These are phyloP conservation scores for Psephotus haematonotus DNA, from an alignment of 2,113 vertebrate genomes.

Conservation along the genomic window DNA sequence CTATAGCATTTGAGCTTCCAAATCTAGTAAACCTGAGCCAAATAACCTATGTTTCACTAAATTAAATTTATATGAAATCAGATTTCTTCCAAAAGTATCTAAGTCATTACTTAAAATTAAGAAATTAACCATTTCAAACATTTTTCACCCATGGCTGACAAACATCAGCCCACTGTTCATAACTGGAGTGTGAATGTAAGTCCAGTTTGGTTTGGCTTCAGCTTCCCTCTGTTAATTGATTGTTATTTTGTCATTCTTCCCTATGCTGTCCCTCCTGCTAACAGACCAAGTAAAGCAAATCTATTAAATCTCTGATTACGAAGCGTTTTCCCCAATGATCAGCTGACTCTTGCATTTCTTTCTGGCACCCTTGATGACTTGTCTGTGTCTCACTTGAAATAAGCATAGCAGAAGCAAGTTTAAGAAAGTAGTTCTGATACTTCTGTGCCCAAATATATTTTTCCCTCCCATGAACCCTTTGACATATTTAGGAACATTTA, in stretches of 20 bases:
- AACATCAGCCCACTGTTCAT: not conserved
- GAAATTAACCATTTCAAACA: not conserved
- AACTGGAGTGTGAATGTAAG: not conserved
- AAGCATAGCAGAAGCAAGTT: not conserved
- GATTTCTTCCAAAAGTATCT: not conserved
- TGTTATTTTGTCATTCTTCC: not conserved
- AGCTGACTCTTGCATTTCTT: not conserved
- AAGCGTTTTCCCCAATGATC: not conserved
- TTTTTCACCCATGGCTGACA: not conserved
- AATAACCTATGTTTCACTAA: not conserved
- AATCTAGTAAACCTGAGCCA: not conserved
- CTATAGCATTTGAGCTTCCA: not conserved
- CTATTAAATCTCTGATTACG: not conserved
- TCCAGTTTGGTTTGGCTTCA: not conserved
- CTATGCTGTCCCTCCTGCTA: not conserved
- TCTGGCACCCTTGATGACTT: not conserved
- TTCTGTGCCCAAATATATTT: not conserved
- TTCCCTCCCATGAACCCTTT: not conserved
- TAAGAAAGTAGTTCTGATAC: not conserved
- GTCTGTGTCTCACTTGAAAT: not conserved
- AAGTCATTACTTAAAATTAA: not conserved
- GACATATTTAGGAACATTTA: not conserved
- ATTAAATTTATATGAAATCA: not conserved
- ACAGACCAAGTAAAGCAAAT: not conserved
- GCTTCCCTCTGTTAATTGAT: not conserved